These are phyloP conservation scores for Zonotrichia albicollis DNA, from an alignment of 2,797 vertebrate species.

Conservation along the genomic window DNA sequence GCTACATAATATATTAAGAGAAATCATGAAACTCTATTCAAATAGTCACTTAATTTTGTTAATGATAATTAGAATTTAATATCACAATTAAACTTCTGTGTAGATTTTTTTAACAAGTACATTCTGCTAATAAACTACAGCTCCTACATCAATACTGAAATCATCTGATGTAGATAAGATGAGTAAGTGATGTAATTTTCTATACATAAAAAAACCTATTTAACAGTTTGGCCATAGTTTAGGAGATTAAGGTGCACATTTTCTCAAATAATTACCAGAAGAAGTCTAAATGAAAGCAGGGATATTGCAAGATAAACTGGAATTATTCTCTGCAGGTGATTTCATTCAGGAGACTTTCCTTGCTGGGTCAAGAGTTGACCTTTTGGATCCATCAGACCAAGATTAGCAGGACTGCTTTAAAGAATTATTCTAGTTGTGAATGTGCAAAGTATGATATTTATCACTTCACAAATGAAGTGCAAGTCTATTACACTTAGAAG, in stretches of 20 bases:
- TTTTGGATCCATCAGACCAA: not conserved
- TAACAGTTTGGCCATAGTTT: not conserved
- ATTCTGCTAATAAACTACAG: slow-evolving; percentile 2
- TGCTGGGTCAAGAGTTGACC: not conserved
- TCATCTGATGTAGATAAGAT: slow-evolving; percentile 21
- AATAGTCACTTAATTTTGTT: slow-evolving; percentile 2
- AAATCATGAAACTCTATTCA: not conserved
- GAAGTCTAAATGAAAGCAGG: not conserved
- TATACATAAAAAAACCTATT: not conserved
- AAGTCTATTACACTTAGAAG: not conserved
- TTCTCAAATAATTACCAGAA: slow-evolving; percentile 1
- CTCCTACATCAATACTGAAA: slow-evolving; percentile 38
- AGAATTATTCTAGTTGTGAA: not conserved
- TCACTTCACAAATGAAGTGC: slow-evolving; percentile 5
- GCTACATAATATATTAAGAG: not conserved
- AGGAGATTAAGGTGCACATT: not conserved
- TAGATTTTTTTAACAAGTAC: slow-evolving; percentile 48
- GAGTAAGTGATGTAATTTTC: slow-evolving; percentile 34
- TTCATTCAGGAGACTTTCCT: not conserved
- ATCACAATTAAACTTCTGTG: slow-evolving; percentile 48
- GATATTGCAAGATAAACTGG: not conserved
- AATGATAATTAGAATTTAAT: slow-evolving; percentile 44
- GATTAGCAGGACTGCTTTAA: not conserved
- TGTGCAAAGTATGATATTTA: not conserved
- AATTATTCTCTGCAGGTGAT: not conserved